Base-by-base conservation (phyloP, 92 coral and sea anemone genomes). In the Hydrozoanthus gracilis region DNA sequence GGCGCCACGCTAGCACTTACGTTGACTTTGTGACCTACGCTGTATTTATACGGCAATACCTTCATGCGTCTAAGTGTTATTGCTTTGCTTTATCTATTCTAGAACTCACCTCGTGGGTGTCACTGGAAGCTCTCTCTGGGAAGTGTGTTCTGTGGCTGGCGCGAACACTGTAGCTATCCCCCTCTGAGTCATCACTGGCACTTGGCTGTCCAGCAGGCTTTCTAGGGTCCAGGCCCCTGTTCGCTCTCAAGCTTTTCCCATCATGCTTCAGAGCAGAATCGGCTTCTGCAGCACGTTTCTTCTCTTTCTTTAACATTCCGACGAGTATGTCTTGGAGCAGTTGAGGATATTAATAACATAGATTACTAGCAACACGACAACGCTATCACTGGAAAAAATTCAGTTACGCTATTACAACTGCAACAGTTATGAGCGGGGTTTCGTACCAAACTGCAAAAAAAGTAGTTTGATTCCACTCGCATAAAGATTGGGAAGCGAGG, bases 221-320 rank as follows among this genome's bases (percentile, higher is more conserved):
- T 14, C 88, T 87, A 52, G 62, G 64, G 7, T 74, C 74, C 74
- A 65, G 61, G 13, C 10, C 58, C 51, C 17, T 18, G 15, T 5
- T 62, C 6, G 48, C 60, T 52, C 73, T 74, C 48, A 7, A 69
- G 46, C 72, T 71, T 46, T 88, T 75, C 54, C 89, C 95, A 35
- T 83, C 91, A 39, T 73, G 87, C 71, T 62, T 65, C 13, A 69
- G 80, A 6, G 91, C 49, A 35, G 73, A 72, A 71, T 73, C 88
- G 3, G 91, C 44, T 10, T 90, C 94, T n/a, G 92, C 89, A 5
- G 92, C 90, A 11, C 99, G 98, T 86, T 93, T 92, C 58, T 95
- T 91, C 89, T 96, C 99, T 68, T 93, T 93, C 89, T 96, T 96
- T 51, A 96, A 75, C 99, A 96, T 96, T 47, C 98, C 93, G 3